phyloP scores from a whole-genome alignment of 2,113 vertebrate genomes.

The Prunella fulvescens region DNA sequence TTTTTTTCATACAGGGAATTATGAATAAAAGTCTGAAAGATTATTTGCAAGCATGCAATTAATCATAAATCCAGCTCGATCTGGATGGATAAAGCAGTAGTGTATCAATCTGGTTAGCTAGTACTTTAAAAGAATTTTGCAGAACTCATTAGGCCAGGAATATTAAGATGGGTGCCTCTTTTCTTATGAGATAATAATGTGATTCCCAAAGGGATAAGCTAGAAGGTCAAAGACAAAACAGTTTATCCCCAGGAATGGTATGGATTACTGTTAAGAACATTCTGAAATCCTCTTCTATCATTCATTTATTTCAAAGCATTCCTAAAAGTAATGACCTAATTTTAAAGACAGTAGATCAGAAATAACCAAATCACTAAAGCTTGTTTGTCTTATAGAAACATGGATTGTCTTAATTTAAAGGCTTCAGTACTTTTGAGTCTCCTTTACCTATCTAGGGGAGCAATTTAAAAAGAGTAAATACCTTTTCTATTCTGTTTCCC shows the following conservation, averaged over 20 bases:
- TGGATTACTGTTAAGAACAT: not conserved
- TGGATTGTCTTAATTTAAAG: not conserved
- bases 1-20: not conserved
- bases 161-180: conserved; percentile 3
- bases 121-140: not conserved
- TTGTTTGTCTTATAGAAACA: not conserved
- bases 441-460: not conserved
- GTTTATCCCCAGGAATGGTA: not conserved
- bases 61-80: conserved; percentile 23
- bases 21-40: not conserved
- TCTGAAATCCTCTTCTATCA: not conserved
- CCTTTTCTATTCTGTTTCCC: not conserved
- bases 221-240: not conserved
- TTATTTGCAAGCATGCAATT: not conserved
- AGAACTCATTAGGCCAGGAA: not conserved
- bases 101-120: not conserved
- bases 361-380: not conserved
- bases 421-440: not conserved
- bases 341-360: not conserved
- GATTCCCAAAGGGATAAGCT: not conserved
- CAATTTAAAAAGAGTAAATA: not conserved
- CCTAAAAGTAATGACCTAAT: not conserved
- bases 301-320: conserved; percentile 2
- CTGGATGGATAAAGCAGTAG: not conserved
- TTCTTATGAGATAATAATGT: not conserved